phyloP scores from a whole-genome alignment of 2,113 vertebrate genomes.

The Anseranas semipalmata region DNA sequence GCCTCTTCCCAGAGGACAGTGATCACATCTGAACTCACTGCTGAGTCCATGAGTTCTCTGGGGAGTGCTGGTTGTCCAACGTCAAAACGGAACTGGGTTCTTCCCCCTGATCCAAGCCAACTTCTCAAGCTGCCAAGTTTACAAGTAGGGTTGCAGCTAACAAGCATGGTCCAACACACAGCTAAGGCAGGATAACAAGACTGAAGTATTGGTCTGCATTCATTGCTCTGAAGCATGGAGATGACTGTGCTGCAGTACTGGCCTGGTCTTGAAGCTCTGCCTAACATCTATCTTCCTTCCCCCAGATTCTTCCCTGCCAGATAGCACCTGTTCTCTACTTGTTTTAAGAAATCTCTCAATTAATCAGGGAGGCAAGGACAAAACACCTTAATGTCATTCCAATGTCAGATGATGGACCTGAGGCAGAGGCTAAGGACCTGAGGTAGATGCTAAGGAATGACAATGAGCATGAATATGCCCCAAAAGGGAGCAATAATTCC shows the following conservation, averaged over 20 bases:
- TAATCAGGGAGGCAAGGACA: background rate
- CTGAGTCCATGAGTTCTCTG: background rate
- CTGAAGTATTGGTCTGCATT: background rate
- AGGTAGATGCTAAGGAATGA: background rate
- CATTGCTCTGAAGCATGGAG: background rate
- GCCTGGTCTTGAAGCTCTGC: background rate
- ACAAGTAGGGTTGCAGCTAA: background rate
- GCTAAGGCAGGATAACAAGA: background rate
- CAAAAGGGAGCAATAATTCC: background rate
- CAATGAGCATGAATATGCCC: background rate
- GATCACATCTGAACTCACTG: background rate
- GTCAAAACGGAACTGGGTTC: background rate
- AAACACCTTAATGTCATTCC: background rate
- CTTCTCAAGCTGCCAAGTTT: background rate
- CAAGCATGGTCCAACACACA: fast-evolving
- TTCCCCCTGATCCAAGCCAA: fast-evolving
- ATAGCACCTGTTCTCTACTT: background rate
- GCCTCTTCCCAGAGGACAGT: background rate
- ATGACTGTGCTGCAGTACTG: background rate
- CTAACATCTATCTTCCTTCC: background rate
- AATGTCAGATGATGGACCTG: background rate
- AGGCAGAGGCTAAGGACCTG: background rate
- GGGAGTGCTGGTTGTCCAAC: background rate
- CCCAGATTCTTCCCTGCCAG: background rate
- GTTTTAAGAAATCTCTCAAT: background rate